phyloP scores from a whole-genome alignment of 2,797 vertebrate species.

The Eptatretus atami region DNA sequence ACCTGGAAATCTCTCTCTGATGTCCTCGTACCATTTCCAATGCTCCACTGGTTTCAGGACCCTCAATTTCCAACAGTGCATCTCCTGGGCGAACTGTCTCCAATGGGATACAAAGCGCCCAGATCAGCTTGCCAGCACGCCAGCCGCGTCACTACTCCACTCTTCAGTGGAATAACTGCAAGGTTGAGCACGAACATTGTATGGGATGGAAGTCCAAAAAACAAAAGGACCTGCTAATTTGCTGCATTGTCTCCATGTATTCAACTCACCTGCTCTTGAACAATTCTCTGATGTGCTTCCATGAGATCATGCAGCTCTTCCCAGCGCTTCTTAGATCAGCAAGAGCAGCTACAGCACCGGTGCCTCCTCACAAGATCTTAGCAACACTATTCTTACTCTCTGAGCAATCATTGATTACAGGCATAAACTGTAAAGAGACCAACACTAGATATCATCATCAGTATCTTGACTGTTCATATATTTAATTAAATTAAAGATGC shows the following conservation, averaged over 20 bases:
- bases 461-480: too few relatives aligned
- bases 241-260: too few relatives aligned
- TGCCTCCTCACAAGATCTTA: conserved; percentile 54
- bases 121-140: conserved; percentile 35
- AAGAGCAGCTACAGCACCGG: conserved; percentile 38
- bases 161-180: conserved; percentile 15
- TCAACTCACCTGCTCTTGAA: conserved; percentile 49
- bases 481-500: too few relatives aligned
- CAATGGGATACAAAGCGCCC: conserved; percentile 59
- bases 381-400: conserved; percentile 73
- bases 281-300: conserved; percentile 89
- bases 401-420: conserved; percentile 18
- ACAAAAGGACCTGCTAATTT: too few relatives aligned
- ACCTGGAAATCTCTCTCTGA: conserved; percentile 58
- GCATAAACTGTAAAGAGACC: not conserved
- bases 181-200: too few relatives aligned
- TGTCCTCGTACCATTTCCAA: conserved; percentile 54
- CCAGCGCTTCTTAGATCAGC: conserved; percentile 49
- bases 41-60: conserved; percentile 26
- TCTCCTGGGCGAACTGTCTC: conserved; percentile 63
- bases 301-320: conserved; percentile 87
- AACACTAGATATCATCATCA: too few relatives aligned
- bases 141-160: conserved; percentile 31
- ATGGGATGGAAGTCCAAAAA: too few relatives aligned
- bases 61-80: conserved; percentile 37